Base-by-base conservation (phyloP, 2,888 invertebrate species). In the Drosophila vallismaia region DNA sequence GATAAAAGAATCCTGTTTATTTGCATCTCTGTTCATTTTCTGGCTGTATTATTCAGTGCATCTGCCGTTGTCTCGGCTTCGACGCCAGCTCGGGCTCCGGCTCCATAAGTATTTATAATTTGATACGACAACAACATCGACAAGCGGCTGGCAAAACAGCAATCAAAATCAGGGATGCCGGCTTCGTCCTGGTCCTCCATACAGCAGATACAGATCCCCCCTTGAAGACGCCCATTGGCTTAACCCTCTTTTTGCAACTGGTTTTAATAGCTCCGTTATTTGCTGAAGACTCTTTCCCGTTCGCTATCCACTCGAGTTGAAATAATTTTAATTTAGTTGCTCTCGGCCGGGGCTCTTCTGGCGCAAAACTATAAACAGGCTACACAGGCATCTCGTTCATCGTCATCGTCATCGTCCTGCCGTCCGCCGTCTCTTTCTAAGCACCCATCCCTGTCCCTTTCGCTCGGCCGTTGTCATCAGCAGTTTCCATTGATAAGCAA, bases 311-410 rank as follows among this genome's bases (percentile, higher is more conserved):
- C 72, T 80, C 80, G 75, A 80, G 76, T 80, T 76, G 84, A 80
- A 80, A 80, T 80, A 80, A 80, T 80, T 80, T 80, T 84, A 80
- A 80, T 80, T 80, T 80, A 80, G 78, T 80, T 80, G 80, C 80
- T 79, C 38, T 53, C 57, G 76, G 71, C 58, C 60, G 58, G 48
- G 58, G 59, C 51, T 48, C 48, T 31, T 36, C 38, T 48, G 56
- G 56, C 40, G 40, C 52, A 42, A 72, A 80, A 83, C 80, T 77
- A 79, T 82, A 79, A 79, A 79, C 83, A 73, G 77, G 80, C 77
- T 75, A 46, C 28, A 12, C 6, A 26, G 53, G 31, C 50, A 49
- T 14, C 29, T n/a, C 19, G 19, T 19, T 19, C 19, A 19, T 19
- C 19, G 19, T 19, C 19, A 19, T 19, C 19, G 19, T 36, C 12